Base-by-base conservation (phyloP, 2,113 vertebrate genomes). In the Gorsachius goisagi region DNA sequence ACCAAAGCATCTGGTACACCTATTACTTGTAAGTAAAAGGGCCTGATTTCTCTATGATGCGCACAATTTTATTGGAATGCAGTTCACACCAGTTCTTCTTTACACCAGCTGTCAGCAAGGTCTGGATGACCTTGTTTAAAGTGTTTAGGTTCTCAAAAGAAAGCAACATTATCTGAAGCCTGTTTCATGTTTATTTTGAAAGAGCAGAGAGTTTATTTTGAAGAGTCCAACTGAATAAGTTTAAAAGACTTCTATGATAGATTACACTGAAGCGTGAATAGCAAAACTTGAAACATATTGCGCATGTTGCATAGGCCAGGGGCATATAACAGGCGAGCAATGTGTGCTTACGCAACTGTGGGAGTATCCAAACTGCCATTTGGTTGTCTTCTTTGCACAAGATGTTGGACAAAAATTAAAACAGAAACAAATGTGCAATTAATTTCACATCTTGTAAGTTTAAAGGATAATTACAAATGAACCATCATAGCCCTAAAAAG, bases 151-250 rank as follows among this genome's bases (percentile, higher is more conserved):
- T 90, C 85, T 85, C 39, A 55, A 76, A 95, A 95, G 62, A 95
- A 87, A 92, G 77, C 47, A 95, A 75, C 56, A 68, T 69, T 87
- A 96, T 94, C 83, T 89, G 86, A 89, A 91, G 69, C 13, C 66
- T 87, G 62, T 9, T 90, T 94, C 86, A 81, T 60, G 60, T 89
- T 97, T 92, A 79, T 92, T 93, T 95, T 84, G n/a, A 89, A 97
- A 95, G 88, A 92, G 44, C 35, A 64, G 56, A 82, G 60, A 62
- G 41, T 92, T 96, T 97, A 83, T 95, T 96, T 95, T 90, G 86
- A 94, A 74, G 20, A 92, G 37, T 74, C 68, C 0, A 1, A 84
- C 30, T 63, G 79, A 78, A 20, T 78, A 92, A 79, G 45, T 73
- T 87, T 89, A 72, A 72, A 90, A 91, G 76, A 68, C 73, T 86